Base-by-base conservation (phyloP, 2,888 invertebrate genomes). In the Dorcus parallelipipedus region DNA sequence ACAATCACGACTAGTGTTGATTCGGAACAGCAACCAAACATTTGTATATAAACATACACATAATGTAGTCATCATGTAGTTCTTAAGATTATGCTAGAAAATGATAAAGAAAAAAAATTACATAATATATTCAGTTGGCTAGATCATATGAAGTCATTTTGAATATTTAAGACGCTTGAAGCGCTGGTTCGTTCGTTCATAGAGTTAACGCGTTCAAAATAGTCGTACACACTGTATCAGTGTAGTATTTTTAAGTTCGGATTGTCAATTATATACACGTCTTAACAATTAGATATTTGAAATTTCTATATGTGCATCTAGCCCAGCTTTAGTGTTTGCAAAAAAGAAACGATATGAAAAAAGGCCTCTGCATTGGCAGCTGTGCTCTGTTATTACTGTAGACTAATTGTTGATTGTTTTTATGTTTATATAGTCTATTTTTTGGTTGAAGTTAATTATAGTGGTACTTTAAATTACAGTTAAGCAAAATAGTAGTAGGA, bases 401-500 rank as follows among this genome's bases (percentile, higher is more conserved):
- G 74, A 73, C 69, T 74, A 74, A 74, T 77, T 77, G 78, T 78
- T 78, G 77, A 76, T 78, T 78, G 78, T 78, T 78, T 78, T 78
- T 77, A 78, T 77, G 77, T 78, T 77, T 78, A 77, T 78, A 78
- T 77, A 78, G 78, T 78, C 75, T 78, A 78, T 78, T 78, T 74
- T 77, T 77, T 76, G 76, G 77, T 77, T 78, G 76, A 75, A 77
- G 76, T 75, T 77, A 76, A 74, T 67, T 69, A 70, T 69, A 71
- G 69, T 69, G 70, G 72, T 71, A 71, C 67, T 68, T 64, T 65
- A 65, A 68, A 59, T 62, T 63, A 63, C 63, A 64, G 59, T 64
- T 66, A 63, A 63, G 60, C 39, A 55, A 64, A 61, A 58, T 57
- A 58, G 56, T 61, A 64, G 59, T 65, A 65, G 65, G 61, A 62